These are phyloP conservation scores for Coreius guichenoti DNA, from an alignment of 2,797 vertebrate species.

Conservation along the genomic window DNA sequence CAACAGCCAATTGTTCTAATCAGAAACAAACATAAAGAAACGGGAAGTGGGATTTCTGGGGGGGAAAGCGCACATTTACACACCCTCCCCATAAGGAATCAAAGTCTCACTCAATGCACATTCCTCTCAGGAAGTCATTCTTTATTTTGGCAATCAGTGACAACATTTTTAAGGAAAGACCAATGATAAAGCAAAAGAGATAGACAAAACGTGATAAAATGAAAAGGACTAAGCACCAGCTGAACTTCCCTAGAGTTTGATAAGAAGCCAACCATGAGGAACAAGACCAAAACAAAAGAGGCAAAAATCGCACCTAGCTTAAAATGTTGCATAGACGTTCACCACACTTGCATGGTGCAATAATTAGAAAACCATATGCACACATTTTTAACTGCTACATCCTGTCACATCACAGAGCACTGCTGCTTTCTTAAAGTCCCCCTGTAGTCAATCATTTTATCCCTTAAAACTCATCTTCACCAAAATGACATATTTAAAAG, in stretches of 20 bases:
- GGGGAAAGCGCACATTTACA: background rate
- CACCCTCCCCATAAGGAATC: constrained; percentile 46
- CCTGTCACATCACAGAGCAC: constrained; percentile 10
- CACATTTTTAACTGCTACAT: constrained; percentile 1
- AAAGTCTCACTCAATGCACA: constrained; percentile 18
- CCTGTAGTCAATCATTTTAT: no score
- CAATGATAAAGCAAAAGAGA: constrained; percentile 20
- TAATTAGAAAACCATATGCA: background rate
- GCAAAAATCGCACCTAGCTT: background rate
- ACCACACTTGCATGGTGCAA: background rate
- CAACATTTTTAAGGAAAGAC: constrained; percentile 33
- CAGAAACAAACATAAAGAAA: constrained; percentile 66
- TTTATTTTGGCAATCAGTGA: constrained; percentile 38
- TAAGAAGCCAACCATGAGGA: background rate
- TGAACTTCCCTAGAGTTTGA: background rate
- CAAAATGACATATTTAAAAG: no score
- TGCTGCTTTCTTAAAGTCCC: background rate
- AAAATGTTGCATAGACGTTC: background rate
- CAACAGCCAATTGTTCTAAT: constrained; percentile 62
- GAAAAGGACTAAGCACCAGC: background rate
- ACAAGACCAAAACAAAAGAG: background rate
- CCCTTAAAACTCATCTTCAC: no score
- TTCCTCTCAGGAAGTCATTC: constrained; percentile 63
- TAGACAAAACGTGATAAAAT: background rate
- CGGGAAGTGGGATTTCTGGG: constrained; percentile 64